phyloP scores from a whole-genome alignment of 2,888 invertebrate genomes.

The Bellardia pandia region DNA sequence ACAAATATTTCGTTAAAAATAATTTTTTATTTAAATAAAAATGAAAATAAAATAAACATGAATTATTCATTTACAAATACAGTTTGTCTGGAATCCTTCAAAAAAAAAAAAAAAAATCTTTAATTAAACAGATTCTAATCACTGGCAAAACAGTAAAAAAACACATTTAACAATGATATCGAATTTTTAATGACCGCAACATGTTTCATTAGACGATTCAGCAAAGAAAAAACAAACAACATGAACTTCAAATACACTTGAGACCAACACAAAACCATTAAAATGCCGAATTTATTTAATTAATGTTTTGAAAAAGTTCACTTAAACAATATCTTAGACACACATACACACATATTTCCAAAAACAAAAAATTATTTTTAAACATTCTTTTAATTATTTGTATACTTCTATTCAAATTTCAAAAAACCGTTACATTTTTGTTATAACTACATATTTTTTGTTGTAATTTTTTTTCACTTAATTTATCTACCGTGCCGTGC shows the following conservation, averaged over 20 bases:
- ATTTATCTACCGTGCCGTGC: background rate
- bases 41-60: too few relatives aligned
- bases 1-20: too few relatives aligned
- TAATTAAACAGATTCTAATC: background rate
- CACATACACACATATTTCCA: background rate
- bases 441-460: background rate
- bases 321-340: background rate
- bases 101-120: background rate
- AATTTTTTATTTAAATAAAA: too few relatives aligned
- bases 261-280: background rate
- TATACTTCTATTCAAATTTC: background rate
- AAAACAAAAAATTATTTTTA: background rate
- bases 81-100: background rate
- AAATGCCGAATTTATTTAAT: slow-evolving; percentile 7
- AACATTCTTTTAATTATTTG: background rate
- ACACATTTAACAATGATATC: background rate
- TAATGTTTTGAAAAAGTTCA: background rate
- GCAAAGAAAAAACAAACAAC: background rate
- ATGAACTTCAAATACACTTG: slow-evolving; percentile 24
- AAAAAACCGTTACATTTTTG: slow-evolving; percentile 61
- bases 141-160: too few relatives aligned
- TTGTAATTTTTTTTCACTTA: background rate
- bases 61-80: background rate
- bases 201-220: slow-evolving; percentile 12
- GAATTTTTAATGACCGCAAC: slow-evolving; percentile 29